phyloP scores from a whole-genome alignment of 2,888 invertebrate species.

The Mythimna loreyi region DNA sequence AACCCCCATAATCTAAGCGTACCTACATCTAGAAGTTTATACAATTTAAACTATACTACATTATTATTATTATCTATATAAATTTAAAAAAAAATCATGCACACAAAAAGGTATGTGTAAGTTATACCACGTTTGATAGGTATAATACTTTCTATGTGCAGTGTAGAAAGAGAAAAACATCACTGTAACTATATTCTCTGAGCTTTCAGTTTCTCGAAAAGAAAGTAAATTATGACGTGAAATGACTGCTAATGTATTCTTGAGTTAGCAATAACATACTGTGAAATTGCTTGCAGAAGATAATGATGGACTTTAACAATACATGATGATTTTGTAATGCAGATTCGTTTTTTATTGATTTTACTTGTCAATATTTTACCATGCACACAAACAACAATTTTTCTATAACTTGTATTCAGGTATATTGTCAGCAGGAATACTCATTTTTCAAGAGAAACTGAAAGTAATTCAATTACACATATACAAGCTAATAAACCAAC shows the following conservation, averaged over 20 bases:
- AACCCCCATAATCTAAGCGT: background rate
- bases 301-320: background rate
- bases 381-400: constrained; percentile 1
- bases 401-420: background rate
- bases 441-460: constrained; percentile 56
- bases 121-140: constrained; percentile 55
- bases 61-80: constrained; percentile 6
- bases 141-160: constrained; percentile 64
- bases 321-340: background rate
- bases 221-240: constrained; percentile 23
- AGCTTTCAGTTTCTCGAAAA: constrained; percentile 65
- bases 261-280: background rate
- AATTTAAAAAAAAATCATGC: constrained; percentile 45
- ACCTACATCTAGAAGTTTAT: background rate
- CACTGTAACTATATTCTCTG: constrained; percentile 78
- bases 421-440: background rate
- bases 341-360: background rate
- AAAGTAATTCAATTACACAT: constrained; percentile 55
- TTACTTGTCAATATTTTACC: too few species aligned
- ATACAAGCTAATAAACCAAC: constrained; percentile 57
- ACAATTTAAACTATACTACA: constrained; percentile 24
- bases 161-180: constrained; percentile 61
- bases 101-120: constrained; percentile 29
- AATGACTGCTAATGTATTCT: constrained; percentile 9
- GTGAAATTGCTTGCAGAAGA: background rate